Percentiles rank a stretch among this genome's conserved stretches.
phyloP scores from a whole-genome alignment of 2,888 invertebrate genomes.

The Nineta flava region DNA sequence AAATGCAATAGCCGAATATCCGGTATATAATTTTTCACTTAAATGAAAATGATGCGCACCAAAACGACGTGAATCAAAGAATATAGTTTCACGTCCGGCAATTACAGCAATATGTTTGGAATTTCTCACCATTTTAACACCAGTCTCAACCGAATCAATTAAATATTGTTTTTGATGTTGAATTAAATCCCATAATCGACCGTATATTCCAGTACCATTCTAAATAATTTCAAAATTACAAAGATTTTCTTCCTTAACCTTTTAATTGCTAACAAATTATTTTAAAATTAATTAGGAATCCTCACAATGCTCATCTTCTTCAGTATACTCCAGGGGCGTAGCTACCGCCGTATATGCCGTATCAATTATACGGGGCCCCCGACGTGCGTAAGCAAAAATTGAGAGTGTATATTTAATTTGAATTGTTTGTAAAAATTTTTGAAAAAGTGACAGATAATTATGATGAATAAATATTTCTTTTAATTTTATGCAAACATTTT shows the following conservation, averaged over 20 bases:
- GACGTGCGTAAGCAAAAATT: too few relatives aligned
- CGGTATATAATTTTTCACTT: constrained; percentile 59
- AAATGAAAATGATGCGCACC: constrained; percentile 57
- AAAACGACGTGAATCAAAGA: constrained; percentile 58
- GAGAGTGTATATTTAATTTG: too few relatives aligned
- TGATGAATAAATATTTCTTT: too few relatives aligned
- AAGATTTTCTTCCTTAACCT: not conserved
- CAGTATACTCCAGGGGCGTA: too few relatives aligned
- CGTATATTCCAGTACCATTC: constrained; percentile 63
- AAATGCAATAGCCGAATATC: constrained; percentile 61
- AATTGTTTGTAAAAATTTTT: too few relatives aligned
- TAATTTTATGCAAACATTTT: too few relatives aligned
- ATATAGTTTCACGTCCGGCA: constrained; percentile 59
- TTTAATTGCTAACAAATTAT: too few relatives aligned
- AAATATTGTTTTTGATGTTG: constrained; percentile 30
- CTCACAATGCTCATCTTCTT: too few relatives aligned
- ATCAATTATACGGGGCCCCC: too few relatives aligned
- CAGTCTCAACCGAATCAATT: constrained; percentile 54
- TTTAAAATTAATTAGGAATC: too few relatives aligned
- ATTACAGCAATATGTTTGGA: constrained; percentile 45
- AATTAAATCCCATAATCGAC: constrained; percentile 52
- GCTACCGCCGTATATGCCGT: too few relatives aligned
- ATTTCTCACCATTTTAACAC: constrained; percentile 46
- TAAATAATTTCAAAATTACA: constrained; percentile 17
- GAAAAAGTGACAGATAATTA: too few relatives aligned